These are phyloP conservation scores for Helobdella robusta DNA, from an alignment of 2,888 invertebrate species.

Conservation along the genomic window DNA sequence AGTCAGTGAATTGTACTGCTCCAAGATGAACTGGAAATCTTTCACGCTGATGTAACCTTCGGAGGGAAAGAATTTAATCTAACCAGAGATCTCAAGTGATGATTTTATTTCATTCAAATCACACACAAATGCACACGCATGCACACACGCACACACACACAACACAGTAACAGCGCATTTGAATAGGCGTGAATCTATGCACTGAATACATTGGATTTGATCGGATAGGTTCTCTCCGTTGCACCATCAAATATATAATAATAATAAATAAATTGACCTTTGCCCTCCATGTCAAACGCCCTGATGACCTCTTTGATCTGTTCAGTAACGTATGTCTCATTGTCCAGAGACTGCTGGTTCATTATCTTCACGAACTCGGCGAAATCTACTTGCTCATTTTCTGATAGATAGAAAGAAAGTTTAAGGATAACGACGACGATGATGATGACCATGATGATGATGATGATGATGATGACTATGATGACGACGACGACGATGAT, in stretches of 20 bases:
- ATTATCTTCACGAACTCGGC: slow-evolving; percentile 22
- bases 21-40: not conserved
- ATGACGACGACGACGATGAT: not conserved
- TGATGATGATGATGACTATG: not conserved
- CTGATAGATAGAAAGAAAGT: not conserved
- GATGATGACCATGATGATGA: not conserved
- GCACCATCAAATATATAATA: too few relatives aligned
- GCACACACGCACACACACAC: too few relatives aligned
- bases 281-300: slow-evolving; percentile 6
- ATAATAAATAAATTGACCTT: too few relatives aligned
- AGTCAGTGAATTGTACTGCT: not conserved
- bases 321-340: not conserved
- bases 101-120: too few relatives aligned
- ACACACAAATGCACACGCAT: too few relatives aligned
- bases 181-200: too few relatives aligned
- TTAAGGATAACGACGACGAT: too few relatives aligned
- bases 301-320: slow-evolving; percentile 18
- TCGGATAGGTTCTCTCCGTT: too few relatives aligned
- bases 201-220: too few relatives aligned
- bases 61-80: too few relatives aligned
- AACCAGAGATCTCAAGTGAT: too few relatives aligned
- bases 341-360: slow-evolving; percentile 1
- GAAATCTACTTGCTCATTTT: slow-evolving; percentile 23
- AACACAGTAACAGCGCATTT: too few relatives aligned
- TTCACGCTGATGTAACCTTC: slow-evolving; percentile 9